These are phyloP conservation scores for Tyto alba DNA, from an alignment of 2,113 vertebrate species.

Conservation along the genomic window DNA sequence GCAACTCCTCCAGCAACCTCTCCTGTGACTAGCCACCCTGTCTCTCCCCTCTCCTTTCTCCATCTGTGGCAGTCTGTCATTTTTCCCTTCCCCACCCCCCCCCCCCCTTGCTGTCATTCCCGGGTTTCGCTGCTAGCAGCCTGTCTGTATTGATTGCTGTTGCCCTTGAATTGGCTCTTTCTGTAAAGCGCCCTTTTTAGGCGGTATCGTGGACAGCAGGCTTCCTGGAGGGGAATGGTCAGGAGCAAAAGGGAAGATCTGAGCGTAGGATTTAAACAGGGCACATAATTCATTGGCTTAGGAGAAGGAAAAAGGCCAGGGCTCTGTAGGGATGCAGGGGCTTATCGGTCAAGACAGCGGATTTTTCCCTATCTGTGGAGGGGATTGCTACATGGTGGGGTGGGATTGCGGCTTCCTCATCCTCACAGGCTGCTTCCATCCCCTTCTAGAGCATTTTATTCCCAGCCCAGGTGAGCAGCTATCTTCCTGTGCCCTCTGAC, in stretches of 20 bases:
- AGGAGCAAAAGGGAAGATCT: not conserved
- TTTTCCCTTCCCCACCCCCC: too few species aligned
- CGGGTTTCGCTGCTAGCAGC: not conserved
- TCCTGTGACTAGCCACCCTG: not conserved
- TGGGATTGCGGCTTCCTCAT: not conserved
- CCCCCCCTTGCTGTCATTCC: not conserved
- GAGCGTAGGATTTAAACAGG: not conserved
- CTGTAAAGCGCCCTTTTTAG: not conserved
- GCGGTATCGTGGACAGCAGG: not conserved
- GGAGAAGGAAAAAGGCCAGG: not conserved
- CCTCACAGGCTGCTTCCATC: not conserved
- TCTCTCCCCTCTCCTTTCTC: constrained; percentile 2
- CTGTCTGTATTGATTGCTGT: not conserved
- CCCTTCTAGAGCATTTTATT: not conserved
- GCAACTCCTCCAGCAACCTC: not conserved
- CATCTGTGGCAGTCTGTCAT: constrained; percentile 19
- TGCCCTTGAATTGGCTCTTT: not conserved
- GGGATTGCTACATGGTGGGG: not conserved
- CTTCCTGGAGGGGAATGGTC: not conserved
- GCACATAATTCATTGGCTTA: not conserved
- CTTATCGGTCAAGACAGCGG: not conserved
- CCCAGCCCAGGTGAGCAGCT: not conserved
- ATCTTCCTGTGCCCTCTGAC: not conserved
- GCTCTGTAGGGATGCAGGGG: not conserved
- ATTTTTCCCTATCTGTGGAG: not conserved